phyloP scores from a whole-genome alignment of 1,140 invertebrate genomes.

The Maconellicoccus hirsutus region DNA sequence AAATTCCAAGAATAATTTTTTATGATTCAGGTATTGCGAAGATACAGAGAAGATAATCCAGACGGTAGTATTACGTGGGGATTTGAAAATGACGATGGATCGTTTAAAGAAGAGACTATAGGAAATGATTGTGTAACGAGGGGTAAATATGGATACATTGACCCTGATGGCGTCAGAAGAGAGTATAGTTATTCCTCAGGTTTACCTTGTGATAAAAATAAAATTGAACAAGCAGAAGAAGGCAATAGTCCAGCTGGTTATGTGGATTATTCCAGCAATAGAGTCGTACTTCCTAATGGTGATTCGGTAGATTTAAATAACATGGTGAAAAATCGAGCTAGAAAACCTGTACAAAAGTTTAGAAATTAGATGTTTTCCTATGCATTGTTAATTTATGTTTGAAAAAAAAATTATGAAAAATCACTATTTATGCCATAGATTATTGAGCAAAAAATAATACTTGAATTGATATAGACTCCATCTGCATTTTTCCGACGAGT shows the following conservation, averaged over 20 bases:
- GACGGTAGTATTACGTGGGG: constrained; percentile 77
- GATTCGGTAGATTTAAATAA: constrained; percentile 51
- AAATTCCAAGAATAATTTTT: not conserved
- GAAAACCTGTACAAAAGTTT: constrained; percentile 35
- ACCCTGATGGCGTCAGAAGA: constrained; percentile 60
- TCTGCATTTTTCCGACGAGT: too few species aligned
- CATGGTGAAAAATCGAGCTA: constrained; percentile 55
- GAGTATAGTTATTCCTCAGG: constrained; percentile 61
- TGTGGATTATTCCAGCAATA: constrained; percentile 57
- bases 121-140: constrained; percentile 64
- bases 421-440: too few species aligned
- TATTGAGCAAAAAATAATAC: too few species aligned
- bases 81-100: constrained; percentile 68
- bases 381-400: too few species aligned
- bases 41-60: constrained; percentile 61
- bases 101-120: constrained; percentile 68
- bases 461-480: too few species aligned
- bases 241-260: constrained; percentile 36
- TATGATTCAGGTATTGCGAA: constrained; percentile 36
- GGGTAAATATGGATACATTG: constrained; percentile 70
- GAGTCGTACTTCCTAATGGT: constrained; percentile 53
- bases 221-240: constrained; percentile 43
- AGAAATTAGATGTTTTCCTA: not conserved
- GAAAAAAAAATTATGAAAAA: too few species aligned
- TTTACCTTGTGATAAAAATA: constrained; percentile 50